These are phyloP conservation scores for Colius striatus DNA, from an alignment of 2,113 vertebrate species.

Conservation along the genomic window DNA sequence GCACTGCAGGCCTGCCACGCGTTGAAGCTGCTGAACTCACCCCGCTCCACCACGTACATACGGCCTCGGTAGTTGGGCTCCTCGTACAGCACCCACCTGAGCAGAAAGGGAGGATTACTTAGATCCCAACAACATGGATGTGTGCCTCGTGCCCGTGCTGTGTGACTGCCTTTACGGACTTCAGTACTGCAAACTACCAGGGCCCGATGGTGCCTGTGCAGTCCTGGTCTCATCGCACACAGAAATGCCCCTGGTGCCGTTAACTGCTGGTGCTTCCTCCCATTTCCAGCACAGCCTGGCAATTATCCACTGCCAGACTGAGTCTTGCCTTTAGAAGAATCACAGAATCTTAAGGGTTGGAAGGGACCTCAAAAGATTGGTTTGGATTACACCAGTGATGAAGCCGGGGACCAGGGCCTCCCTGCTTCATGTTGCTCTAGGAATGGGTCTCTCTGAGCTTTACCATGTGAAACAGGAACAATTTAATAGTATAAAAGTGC, in stretches of 20 bases:
- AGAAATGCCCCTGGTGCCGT: background rate
- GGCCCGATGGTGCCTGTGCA: rapidly evolving
- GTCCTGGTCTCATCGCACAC: rapidly evolving
- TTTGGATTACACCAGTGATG: background rate
- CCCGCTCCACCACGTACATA: conserved; percentile 92
- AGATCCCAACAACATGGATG: rapidly evolving
- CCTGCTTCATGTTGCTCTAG: background rate
- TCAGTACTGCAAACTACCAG: background rate
- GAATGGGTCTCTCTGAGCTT: background rate
- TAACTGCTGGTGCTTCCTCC: rapidly evolving
- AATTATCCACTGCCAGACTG: background rate
- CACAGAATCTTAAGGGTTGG: no score
- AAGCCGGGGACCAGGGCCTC: background rate
- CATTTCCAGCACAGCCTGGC: rapidly evolving
- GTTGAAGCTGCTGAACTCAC: conserved; percentile 83
- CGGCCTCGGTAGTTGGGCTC: conserved; percentile 92
- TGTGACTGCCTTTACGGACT: background rate
- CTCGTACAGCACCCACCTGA: conserved; percentile 93
- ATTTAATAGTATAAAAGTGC: background rate
- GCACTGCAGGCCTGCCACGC: conserved; percentile 88
- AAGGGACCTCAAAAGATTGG: no score
- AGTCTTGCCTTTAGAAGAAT: background rate
- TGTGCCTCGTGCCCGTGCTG: rapidly evolving
- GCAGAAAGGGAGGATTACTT: background rate
- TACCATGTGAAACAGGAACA: background rate